These are phyloP conservation scores for Reticulitermes lucifugus DNA, from an alignment of 2,888 invertebrate species.

Conservation along the genomic window DNA sequence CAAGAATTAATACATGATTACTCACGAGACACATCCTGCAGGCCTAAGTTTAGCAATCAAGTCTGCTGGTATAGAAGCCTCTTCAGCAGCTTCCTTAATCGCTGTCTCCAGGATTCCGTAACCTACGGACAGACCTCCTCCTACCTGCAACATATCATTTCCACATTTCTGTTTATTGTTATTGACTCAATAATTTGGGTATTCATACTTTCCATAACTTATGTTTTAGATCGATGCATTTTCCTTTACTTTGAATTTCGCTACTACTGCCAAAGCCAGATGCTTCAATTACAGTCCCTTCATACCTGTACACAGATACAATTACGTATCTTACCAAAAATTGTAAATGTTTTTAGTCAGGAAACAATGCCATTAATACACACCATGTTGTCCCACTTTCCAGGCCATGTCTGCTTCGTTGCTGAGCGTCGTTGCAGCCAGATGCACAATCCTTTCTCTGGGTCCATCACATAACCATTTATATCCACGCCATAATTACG, in stretches of 20 bases:
- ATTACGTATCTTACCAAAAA: no score
- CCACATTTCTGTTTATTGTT: background rate
- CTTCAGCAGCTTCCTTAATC: constrained; percentile 93
- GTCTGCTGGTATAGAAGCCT: constrained; percentile 88
- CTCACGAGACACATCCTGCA: constrained; percentile 85
- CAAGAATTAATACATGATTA: constrained; percentile 49
- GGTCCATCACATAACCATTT: constrained; percentile 90
- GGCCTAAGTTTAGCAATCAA: constrained; percentile 81
- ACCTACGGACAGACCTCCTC: constrained; percentile 91
- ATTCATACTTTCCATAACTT: background rate
- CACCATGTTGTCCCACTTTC: constrained; percentile 94
- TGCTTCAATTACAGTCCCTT: no score
- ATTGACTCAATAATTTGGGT: background rate
- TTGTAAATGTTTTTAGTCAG: no score
- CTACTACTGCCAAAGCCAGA: no score
- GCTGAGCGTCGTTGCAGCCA: constrained; percentile 94
- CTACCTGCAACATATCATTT: constrained; percentile 65
- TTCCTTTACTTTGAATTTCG: no score
- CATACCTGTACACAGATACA: no score
- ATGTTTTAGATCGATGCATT: background rate
- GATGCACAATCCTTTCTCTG: constrained; percentile 85
- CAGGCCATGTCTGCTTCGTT: constrained; percentile 96
- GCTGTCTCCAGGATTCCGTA: constrained; percentile 91
- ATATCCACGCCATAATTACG: constrained; percentile 95
- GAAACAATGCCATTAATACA: background rate